Base-by-base conservation (phyloP, 2,113 vertebrate genomes). In the Sinocyclocheilus grahami region DNA sequence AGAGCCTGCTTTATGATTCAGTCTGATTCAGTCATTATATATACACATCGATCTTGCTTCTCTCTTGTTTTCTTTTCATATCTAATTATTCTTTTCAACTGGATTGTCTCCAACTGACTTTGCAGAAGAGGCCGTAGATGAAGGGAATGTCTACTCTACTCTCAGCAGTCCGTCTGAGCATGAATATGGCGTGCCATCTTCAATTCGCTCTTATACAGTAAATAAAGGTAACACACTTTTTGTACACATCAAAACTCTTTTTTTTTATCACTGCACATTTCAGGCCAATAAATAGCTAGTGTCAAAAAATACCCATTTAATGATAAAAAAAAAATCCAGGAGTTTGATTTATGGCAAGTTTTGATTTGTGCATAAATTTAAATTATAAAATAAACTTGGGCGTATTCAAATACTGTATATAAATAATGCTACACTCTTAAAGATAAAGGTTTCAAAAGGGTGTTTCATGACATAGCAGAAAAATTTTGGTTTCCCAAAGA, bases 151-250 rank as follows among this genome's bases (percentile, higher is more conserved):
- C 33, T 83, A 83, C 27, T 39, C 24, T 3, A 14, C 48, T 53
- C 65, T 83, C 46, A 58, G 11, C 12, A 4, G 37, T 30, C 27
- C 27, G 7, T 71, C 65, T 72, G 81, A 83, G 5, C 1, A 71
- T 58, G 27, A 72, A 0, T 83, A 83, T 37, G 81, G 81, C 3
- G 0, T 16, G 27, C 46, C 63, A 2, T 55, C 81, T 72, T 55
- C 46, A 37, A 24, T 12, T 33, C 46, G 65, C 27, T 72, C 63
- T 8, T 37, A 55, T 39, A 16, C 65, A n/a, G 27, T 83, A 5
- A 83, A 72, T 16, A 48, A 83, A 83, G 81, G 81, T 83, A 83
- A 37, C 22, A 48, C 42, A 18, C 37, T 37, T 42, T 42, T 42
- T 39, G 5, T 20, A 22, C 4, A 39, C 69, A 42, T 33, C 14